Evolutionary conservation across 1,140 invertebrate species (phyloP).

Genomic region (Sminthurides bifidus): DNA sequence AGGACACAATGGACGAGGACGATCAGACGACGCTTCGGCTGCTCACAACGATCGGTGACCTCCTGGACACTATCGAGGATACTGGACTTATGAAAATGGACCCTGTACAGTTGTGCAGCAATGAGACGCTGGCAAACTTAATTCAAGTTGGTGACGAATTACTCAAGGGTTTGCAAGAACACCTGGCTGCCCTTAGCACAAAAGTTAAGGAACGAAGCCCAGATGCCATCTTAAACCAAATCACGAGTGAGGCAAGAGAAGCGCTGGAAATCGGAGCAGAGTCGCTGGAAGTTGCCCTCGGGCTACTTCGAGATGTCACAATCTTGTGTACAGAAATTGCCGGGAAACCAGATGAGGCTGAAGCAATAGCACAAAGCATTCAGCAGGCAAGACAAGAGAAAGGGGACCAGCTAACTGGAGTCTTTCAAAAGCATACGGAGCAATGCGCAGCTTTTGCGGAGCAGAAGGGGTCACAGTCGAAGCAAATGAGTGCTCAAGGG

Average conservation of each 20-base stretch:
- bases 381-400: no score
- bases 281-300: neutral
- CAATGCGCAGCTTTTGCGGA: no score
- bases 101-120: slow-evolving; percentile 1
- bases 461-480: no score
- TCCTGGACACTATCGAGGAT: slow-evolving; percentile 3
- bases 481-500: no score
- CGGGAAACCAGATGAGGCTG: neutral
- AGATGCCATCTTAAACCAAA: neutral
- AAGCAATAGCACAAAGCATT: no score
- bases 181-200: neutral
- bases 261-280: slow-evolving; percentile 1
- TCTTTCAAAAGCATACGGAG: no score
- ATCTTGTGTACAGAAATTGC: neutral
- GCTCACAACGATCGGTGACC: slow-evolving; percentile 1
- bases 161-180: neutral
- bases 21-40: neutral
- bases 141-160: neutral
- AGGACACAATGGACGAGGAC: no score
- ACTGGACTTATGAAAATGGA: slow-evolving; percentile 6
- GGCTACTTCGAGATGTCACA: neutral
- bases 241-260: slow-evolving; percentile 2
- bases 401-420: no score
- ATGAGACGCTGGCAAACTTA: neutral
- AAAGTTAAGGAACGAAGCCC: no score